Evolutionary conservation across 2,888 invertebrate genomes (phyloP), one percentile per base, ranked within the genome.

Genomic region (Caenorhabditis sp.): DNA sequence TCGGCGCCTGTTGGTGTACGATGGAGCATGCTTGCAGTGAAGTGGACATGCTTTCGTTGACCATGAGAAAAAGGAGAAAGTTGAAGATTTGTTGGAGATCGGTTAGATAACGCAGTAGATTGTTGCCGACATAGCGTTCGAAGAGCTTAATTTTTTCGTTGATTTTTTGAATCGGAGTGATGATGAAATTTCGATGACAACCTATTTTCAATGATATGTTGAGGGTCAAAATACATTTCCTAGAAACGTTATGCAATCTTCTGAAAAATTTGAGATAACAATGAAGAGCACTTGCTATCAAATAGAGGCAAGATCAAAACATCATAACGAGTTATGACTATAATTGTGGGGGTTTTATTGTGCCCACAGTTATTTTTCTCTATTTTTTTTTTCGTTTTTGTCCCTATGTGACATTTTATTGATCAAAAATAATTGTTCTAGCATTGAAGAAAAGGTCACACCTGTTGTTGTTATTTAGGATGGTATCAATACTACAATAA

Each of bases 11-110:
- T 51, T 24, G 58, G 57, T 24, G 65, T 73, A 24, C 73, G 73
- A 51, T 73, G 73, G 73, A 73, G 73, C 73, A 66, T 50, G 55
- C 62, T 73, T 73, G 69, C 62, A 36, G 72, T 27, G n/a, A 63
- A 57, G 57, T 71, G 53, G 51, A 66, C 37, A 63, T 36, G 54
- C 53, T 62, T 53, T 37, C 59, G 59, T 43, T 54, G 26, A 27
- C 66, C 51, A 62, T 3, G 4, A 17, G 19, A 21, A 43, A 12
- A 3, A 10, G 8, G 12, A 10, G 43, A 17, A 10, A 37, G n/a
- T 24, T 17, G 57, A 61, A 58, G 53, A 43, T 26, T 57, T 37
- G 58, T 61, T 26, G 51, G 65, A 24, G 61, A 49, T 43, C 3
- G 17, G 43, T 17, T 17, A 43, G 17, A 17, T 36, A 8, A 12